These are phyloP conservation scores for Sturnus vulgaris DNA, from an alignment of 2,113 vertebrate genomes.

Conservation along the genomic window DNA sequence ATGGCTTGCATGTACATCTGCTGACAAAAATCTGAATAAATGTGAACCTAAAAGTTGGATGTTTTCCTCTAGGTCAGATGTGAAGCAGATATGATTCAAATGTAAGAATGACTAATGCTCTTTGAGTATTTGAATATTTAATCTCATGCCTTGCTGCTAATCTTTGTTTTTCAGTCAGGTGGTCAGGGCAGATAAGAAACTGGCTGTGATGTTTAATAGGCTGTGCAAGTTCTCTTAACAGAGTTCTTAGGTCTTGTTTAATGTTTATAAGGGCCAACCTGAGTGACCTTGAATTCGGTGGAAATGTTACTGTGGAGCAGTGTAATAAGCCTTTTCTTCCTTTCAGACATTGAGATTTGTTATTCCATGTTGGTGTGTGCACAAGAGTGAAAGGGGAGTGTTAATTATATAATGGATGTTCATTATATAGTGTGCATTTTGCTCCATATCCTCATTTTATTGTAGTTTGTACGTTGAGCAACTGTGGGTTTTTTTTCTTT, in stretches of 20 bases:
- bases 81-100: not conserved
- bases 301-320: not conserved
- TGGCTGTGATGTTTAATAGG: not conserved
- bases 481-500: accelerated
- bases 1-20: not conserved
- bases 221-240: not conserved
- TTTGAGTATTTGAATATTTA: not conserved
- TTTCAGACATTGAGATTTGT: not conserved
- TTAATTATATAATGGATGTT: not conserved
- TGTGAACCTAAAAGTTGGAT: not conserved
- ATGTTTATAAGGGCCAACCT: constrained; percentile 16
- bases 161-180: constrained; percentile 7
- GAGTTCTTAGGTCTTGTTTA: not conserved
- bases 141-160: not conserved
- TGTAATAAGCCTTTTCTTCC: not conserved
- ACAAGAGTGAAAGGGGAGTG: not conserved
- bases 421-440: not conserved
- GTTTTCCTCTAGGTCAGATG: not conserved
- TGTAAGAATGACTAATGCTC: not conserved
- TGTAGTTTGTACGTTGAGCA: not conserved
- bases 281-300: constrained; percentile 17
- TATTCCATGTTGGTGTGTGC: not conserved
- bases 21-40: not conserved
- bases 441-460: not conserved
- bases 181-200: constrained; percentile 1